A percentile compares a stretch with the other conserved stretches of the same genome.
phyloP scores from a whole-genome alignment of 1,140 invertebrate genomes.

The Harlomillsia oculata region DNA sequence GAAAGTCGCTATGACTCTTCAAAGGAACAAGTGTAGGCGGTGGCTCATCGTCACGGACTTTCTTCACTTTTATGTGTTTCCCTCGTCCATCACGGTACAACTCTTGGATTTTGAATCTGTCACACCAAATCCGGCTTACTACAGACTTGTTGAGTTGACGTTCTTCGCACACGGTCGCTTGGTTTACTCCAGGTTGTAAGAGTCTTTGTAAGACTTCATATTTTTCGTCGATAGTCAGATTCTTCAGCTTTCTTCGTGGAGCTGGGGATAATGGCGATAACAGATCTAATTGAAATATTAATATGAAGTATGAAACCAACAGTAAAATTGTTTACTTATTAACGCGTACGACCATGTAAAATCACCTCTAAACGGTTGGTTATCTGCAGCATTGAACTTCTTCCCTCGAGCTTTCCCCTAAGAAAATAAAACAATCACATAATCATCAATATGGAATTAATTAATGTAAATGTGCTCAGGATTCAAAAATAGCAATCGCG shows the following conservation, averaged over 20 bases:
- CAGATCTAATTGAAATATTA: no score
- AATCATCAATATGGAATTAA: no score
- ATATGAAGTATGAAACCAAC: no score
- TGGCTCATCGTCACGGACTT: not conserved
- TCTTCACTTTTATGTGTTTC: slow-evolving; percentile 14
- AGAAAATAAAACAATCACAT: no score
- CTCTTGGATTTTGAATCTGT: slow-evolving; percentile 16
- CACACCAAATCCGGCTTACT: slow-evolving; percentile 15
- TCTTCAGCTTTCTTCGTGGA: slow-evolving; percentile 13
- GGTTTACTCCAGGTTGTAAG: slow-evolving; percentile 7
- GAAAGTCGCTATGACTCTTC: not conserved
- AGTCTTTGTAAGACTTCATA: slow-evolving; percentile 15
- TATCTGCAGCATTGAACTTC: no score
- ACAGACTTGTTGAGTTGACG: slow-evolving; percentile 15
- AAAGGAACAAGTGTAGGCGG: not conserved
- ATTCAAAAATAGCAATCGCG: no score
- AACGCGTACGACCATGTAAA: no score
- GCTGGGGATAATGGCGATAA: no score
- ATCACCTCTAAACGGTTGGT: no score
- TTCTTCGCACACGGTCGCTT: slow-evolving; percentile 11
- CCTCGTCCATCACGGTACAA: slow-evolving; percentile 10
- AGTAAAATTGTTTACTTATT: no score
- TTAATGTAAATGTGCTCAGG: no score
- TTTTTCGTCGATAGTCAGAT: slow-evolving; percentile 16
- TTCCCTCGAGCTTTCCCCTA: no score